Conservation (phyloP, 2,113 vertebrate genomes). For the Actenoides hombroni region DNA sequence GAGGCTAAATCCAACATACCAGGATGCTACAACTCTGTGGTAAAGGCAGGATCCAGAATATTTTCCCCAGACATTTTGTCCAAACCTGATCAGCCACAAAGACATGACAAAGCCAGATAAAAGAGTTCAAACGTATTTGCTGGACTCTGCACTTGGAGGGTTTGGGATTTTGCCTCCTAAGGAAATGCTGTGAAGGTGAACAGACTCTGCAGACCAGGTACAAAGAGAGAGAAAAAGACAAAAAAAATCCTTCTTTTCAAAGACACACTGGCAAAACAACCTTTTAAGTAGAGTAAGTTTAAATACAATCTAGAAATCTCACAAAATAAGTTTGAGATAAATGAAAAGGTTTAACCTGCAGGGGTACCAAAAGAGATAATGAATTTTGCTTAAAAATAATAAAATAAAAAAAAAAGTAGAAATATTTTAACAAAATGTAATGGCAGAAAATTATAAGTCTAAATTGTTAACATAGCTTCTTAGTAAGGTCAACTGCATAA, state of each 20-base stretch:
- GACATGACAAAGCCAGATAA: background rate
- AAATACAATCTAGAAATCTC: slow-evolving; percentile 68
- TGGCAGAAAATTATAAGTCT: slow-evolving; percentile 72
- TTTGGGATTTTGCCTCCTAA: background rate
- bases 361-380: slow-evolving; percentile 69
- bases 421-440: slow-evolving; percentile 58
- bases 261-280: slow-evolving; percentile 33
- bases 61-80: background rate
- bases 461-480: slow-evolving; percentile 71
- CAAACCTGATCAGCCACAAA: background rate
- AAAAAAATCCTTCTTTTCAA: slow-evolving; percentile 17
- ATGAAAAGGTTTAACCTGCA: slow-evolving; percentile 67
- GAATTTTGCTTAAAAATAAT: slow-evolving; percentile 61
- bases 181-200: background rate
- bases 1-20: background rate
- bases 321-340: slow-evolving; percentile 66
- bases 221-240: background rate
- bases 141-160: background rate
- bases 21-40: background rate
- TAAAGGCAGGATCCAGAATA: background rate
- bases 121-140: slow-evolving; percentile 10
- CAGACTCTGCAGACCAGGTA: background rate
- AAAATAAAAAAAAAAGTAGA: slow-evolving; percentile 14
- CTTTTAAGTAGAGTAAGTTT: slow-evolving; percentile 50
- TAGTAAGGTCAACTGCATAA: slow-evolving; percentile 73